phyloP scores from a whole-genome alignment of 2,888 invertebrate genomes.

The Smittia aterrima region DNA sequence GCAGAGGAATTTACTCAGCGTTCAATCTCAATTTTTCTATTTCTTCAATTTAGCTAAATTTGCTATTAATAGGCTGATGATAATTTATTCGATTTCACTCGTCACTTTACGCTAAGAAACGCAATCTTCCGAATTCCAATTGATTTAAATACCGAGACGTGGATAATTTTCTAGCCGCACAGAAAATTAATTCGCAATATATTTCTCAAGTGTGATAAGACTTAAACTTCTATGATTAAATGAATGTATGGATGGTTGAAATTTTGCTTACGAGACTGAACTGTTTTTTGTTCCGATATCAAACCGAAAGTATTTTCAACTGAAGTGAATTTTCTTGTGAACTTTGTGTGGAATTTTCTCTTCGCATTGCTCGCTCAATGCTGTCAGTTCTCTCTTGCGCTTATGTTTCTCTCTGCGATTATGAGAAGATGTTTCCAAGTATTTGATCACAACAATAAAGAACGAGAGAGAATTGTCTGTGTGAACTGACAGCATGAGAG shows the following conservation, averaged over 20 bases:
- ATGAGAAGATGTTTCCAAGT: too few relatives aligned
- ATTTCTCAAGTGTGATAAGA: conserved; percentile 5
- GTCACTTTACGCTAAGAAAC: too few relatives aligned
- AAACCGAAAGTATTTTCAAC: conserved; percentile 40
- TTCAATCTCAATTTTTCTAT: conserved; percentile 9
- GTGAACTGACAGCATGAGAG: background rate
- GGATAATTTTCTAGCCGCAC: background rate
- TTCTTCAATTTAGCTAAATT: conserved; percentile 3
- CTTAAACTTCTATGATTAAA: conserved; percentile 19
- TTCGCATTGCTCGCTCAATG: background rate
- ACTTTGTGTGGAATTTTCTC: conserved; percentile 16
- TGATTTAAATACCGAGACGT: too few relatives aligned
- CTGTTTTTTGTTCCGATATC: conserved; percentile 35
- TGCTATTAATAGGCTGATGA: background rate
- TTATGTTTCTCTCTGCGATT: too few relatives aligned
- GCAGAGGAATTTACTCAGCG: background rate
- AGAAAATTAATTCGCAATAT: background rate
- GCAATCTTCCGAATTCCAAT: too few relatives aligned
- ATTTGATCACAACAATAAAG: too few relatives aligned
- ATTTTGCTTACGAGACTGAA: conserved; percentile 37
- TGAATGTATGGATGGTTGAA: conserved; percentile 14
- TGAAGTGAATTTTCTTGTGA: conserved; percentile 35
- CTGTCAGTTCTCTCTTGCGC: conserved; percentile 26
- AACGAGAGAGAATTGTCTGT: background rate
- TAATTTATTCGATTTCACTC: background rate